Percentiles rank a stretch among this genome's conserved stretches.
Conservation (phyloP, 2,797 vertebrate genomes). For the Margarornis squamiger region DNA sequence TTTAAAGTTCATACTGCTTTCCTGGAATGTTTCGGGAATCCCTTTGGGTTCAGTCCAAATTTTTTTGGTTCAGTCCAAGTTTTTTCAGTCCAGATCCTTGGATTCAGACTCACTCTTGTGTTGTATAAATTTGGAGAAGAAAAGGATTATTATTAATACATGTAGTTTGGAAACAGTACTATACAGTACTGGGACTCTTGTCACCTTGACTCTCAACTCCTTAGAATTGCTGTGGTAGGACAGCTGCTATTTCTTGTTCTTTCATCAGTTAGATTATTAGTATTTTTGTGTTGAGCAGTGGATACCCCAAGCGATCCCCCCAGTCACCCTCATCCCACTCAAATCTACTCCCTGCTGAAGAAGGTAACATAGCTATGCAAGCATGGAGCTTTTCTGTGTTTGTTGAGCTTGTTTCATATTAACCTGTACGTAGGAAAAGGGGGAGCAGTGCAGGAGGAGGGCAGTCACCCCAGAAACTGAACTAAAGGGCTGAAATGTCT, state of each 20-base stretch:
- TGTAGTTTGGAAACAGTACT: neutral
- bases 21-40: neutral
- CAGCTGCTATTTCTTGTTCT: neutral
- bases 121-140: neutral
- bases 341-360: neutral
- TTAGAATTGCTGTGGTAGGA: neutral
- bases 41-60: neutral
- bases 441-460: neutral
- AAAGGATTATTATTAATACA: neutral
- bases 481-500: neutral
- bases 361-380: neutral
- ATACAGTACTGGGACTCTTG: neutral
- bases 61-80: neutral
- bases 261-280: neutral
- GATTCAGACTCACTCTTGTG: neutral
- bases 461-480: neutral
- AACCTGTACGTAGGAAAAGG: neutral
- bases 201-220: neutral
- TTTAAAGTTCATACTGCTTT: neutral
- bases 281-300: neutral
- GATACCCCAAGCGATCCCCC: neutral
- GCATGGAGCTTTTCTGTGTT: neutral
- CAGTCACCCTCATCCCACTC: neutral
- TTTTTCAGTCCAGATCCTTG: neutral
- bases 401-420: neutral